Evolutionary conservation across 2,113 vertebrate genomes (phyloP), one percentile per base, ranked within the genome.

Genomic region (Prietella phreatophila): DNA sequence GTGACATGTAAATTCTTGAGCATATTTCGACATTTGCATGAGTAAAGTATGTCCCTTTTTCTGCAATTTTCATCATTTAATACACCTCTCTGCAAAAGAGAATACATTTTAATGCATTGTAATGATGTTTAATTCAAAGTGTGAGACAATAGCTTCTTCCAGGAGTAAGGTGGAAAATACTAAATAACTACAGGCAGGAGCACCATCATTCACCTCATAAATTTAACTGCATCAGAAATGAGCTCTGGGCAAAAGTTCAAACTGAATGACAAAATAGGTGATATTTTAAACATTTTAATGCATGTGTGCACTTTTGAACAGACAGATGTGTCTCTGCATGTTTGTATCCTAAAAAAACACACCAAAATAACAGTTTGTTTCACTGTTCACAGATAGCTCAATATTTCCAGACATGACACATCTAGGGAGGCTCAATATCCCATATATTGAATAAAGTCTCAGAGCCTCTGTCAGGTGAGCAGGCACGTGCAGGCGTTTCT

Each of bases 181-280:
- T 86, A 84, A 88, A 47, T 83, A 81, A 58, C 56, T 30, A 79
- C 73, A 85, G 87, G 87, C 83, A 73, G 50, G 63, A 83, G 39
- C 69, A 39, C 78, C 71, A 75, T 86, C 89, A 67, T 47, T 82
- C 67, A 39, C 67, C 83, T 67, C 71, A 20, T 60, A 84, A 84
- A 90, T 58, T 75, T 82, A 85, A 82, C 85, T 87, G 76, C 76
- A 87, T 76, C 25, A 73, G 85, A 87, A 85, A 85, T 71, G 14
- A 50, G 36, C 55, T 50, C 14, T 81, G 47, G 79, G 84, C 60
- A 10, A 53, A 36, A 42, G 53, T 87, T 91, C 39, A 86, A 88
- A 88, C 53, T 30, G 85, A 76, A 50, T 47, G 86, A 69, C 17
- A 30, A 50, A 47, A 86, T 78, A 73, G 71, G 60, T 65, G 71